phyloP scores from a whole-genome alignment of 2,888 invertebrate genomes.

The Lymantria monacha region DNA sequence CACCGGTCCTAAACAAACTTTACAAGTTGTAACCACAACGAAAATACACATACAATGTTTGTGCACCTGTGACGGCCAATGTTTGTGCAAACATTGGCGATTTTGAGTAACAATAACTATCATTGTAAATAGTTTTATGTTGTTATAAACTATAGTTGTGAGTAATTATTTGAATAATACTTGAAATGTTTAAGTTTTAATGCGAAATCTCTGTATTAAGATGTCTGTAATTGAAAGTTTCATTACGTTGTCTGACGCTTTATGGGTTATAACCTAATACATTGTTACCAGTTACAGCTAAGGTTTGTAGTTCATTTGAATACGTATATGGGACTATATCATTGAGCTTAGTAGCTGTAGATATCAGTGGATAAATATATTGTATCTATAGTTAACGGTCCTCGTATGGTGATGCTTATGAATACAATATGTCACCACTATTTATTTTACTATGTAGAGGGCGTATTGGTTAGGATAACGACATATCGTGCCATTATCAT shows the following conservation, averaged over 20 bases:
- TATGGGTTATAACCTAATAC: not conserved
- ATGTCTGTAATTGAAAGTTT: not conserved
- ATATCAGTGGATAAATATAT: too few relatives aligned
- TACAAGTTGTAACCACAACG: not conserved
- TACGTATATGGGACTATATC: not conserved
- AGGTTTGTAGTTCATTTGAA: not conserved
- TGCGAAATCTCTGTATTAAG: not conserved
- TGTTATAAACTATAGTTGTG: slow-evolving; percentile 14
- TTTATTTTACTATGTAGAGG: too few relatives aligned
- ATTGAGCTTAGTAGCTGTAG: too few relatives aligned
- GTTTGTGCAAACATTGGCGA: slow-evolving; percentile 35
- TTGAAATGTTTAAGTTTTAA: not conserved
- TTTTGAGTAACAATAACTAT: slow-evolving; percentile 29
- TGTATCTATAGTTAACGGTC: too few relatives aligned
- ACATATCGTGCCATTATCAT: too few relatives aligned
- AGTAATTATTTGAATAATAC: slow-evolving; percentile 13
- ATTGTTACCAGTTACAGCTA: not conserved
- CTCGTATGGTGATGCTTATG: too few relatives aligned
- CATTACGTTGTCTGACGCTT: not conserved
- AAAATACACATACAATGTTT: slow-evolving; percentile 28
- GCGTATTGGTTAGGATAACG: too few relatives aligned
- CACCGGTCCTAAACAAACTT: not conserved
- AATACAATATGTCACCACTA: too few relatives aligned
- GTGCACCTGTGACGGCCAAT: slow-evolving; percentile 55
- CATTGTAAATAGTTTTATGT: slow-evolving; percentile 24